Evolutionary conservation across 2,113 vertebrate species (phyloP).

Genomic region (Ibidorhyncha struthersii): DNA sequence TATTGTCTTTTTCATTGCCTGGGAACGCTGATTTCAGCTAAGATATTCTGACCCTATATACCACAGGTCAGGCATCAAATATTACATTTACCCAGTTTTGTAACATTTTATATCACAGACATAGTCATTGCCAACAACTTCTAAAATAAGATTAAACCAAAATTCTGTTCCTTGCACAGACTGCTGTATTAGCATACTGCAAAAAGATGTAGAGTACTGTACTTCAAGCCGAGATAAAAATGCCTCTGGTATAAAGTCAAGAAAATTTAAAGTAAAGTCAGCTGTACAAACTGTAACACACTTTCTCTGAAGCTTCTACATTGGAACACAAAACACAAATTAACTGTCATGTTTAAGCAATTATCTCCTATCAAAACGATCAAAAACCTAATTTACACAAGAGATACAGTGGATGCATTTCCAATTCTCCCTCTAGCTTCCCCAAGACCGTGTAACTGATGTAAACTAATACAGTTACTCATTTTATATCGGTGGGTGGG

Average conservation of each 20-base stretch:
- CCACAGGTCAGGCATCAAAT: constrained; percentile 25
- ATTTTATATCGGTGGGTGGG: background rate
- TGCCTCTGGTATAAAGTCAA: background rate
- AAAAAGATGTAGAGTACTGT: background rate
- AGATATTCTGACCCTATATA: constrained; percentile 5
- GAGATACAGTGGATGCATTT: constrained; percentile 16
- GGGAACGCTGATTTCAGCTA: constrained; percentile 27
- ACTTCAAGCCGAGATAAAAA: constrained; percentile 57
- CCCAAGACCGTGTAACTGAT: constrained; percentile 1
- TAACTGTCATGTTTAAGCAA: constrained; percentile 53
- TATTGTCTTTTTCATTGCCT: background rate
- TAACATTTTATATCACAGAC: constrained; percentile 44
- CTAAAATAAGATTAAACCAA: constrained; percentile 26
- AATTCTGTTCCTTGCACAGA: constrained; percentile 30
- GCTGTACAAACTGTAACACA: background rate
- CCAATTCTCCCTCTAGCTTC: constrained; percentile 10
- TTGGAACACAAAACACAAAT: constrained; percentile 48
- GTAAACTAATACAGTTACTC: background rate
- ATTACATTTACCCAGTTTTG: constrained; percentile 9
- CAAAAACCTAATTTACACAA: constrained; percentile 44
- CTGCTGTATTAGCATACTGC: constrained; percentile 28
- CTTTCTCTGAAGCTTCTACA: constrained; percentile 31
- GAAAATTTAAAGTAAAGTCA: constrained; percentile 40
- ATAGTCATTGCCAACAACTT: constrained; percentile 44
- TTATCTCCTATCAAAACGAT: constrained; percentile 45